Evolutionary conservation across 2,113 vertebrate genomes (phyloP).

Genomic region (Antechinus stuartii): DNA sequence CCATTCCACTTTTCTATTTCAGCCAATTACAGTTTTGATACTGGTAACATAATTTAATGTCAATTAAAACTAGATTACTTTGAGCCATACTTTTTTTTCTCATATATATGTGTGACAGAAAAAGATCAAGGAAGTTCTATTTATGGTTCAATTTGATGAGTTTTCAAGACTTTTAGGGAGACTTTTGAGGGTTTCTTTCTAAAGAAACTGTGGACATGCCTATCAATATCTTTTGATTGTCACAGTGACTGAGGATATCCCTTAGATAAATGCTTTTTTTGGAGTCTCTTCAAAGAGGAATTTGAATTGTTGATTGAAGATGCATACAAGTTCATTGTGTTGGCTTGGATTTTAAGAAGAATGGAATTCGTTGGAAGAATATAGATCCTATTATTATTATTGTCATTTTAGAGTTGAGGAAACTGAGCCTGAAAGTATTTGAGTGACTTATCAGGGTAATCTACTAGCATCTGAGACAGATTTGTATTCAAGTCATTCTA

Average conservation of each 20-base stretch:
- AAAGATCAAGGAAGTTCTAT: neutral
- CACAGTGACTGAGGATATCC: neutral
- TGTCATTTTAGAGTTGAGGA: neutral
- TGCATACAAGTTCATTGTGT: neutral
- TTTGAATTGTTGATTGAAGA: neutral
- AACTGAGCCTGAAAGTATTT: neutral
- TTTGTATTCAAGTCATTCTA: neutral
- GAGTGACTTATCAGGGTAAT: neutral
- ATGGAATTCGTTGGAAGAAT: neutral
- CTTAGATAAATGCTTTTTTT: neutral
- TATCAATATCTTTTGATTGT: neutral
- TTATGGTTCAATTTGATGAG: neutral
- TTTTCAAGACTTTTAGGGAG: neutral
- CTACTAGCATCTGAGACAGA: neutral
- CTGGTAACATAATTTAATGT: neutral
- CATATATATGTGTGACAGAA: neutral
- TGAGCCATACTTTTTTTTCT: neutral
- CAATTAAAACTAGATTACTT: neutral
- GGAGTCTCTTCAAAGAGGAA: neutral
- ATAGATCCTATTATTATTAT: neutral
- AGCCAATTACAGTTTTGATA: neutral
- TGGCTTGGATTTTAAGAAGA: neutral
- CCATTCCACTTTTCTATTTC: neutral
- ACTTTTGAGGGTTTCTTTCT: neutral
- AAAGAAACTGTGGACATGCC: neutral